These are phyloP conservation scores for Sphenopsis melanotis DNA, from an alignment of 2,797 vertebrate genomes.

Conservation along the genomic window DNA sequence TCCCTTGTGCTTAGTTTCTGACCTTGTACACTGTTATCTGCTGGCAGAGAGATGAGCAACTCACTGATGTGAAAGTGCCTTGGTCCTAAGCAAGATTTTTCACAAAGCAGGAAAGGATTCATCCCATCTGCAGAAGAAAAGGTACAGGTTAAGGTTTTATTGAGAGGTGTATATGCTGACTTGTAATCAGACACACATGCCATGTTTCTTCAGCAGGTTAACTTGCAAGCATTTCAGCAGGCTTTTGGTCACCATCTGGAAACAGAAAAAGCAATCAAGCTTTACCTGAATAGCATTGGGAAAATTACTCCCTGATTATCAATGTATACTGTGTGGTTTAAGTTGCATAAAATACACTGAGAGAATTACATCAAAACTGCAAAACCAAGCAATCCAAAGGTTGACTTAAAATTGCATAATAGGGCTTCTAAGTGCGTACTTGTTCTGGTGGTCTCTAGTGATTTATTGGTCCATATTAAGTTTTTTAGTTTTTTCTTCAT, in stretches of 20 bases:
- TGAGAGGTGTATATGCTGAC: neutral
- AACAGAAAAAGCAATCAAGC: neutral
- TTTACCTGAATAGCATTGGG: neutral
- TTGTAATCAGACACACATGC: neutral
- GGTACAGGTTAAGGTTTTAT: neutral
- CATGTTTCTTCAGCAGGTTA: neutral
- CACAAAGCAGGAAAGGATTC: neutral
- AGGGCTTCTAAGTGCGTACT: neutral
- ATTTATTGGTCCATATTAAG: neutral
- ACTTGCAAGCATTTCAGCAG: neutral
- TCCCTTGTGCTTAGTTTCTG: neutral
- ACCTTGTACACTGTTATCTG: accelerated
- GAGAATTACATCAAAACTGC: neutral
- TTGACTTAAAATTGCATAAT: neutral
- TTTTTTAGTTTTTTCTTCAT: neutral
- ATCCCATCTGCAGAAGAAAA: neutral
- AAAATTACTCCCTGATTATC: neutral
- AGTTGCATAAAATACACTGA: neutral
- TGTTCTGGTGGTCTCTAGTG: neutral
- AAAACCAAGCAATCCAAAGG: neutral
- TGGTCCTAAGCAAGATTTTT: neutral
- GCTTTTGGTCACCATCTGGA: neutral
- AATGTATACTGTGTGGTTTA: neutral
- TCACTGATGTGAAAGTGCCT: neutral
- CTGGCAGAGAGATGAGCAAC: neutral